Base-by-base conservation (phyloP, 2,888 invertebrate genomes). In the Athripsodes cinereus region DNA sequence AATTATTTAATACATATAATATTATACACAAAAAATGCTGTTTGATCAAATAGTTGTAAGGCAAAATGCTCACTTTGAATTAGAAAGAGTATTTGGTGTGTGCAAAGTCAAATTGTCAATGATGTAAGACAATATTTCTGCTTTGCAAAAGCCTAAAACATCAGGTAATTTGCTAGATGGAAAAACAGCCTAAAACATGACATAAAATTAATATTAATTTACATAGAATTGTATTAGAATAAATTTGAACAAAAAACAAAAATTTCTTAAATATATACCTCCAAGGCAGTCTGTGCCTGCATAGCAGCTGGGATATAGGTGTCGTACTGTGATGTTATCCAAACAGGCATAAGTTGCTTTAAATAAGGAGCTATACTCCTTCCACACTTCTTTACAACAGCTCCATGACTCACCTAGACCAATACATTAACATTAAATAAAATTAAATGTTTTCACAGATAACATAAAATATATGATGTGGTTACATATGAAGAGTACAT, bases 321-420 rank as follows among this genome's bases (percentile, higher is more conserved):
- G 71, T 96, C 96, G 75, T 87, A 87, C 69, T 87, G 89, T 53
- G 91, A 87, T 48, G 87, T 82, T 67, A 95, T 84, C 96, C 96
- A 96, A 2, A 86, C 81, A 1, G 92, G 92, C 69, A 86, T 83
- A 60, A 96, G 70, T 68, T 83, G 83, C 67, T 87, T 87, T 54
- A 96, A 77, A 69, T 85, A 85, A 1, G 90, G 90, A 0, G 93
- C 95, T 61, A 90, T 75, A 64, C 85, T 84, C 22, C 90, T 84
- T 47, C 90, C 88, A 59, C 87, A 85, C 69, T 83, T 83, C 51
- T 73, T 71, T 22, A 87, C 84, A 6, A 90, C 70, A 20, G 82
- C 74, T 22, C 83, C 81, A 69, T 92, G 88, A n/a, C 91, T 88
- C 57, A 79, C 69, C 74, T 91, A 46, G 5, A n/a, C n/a, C n/a